Percentiles rank a stretch among this genome's conserved stretches.
These are phyloP conservation scores for Clanis bilineata DNA, from an alignment of 2,888 invertebrate species.

Conservation along the genomic window DNA sequence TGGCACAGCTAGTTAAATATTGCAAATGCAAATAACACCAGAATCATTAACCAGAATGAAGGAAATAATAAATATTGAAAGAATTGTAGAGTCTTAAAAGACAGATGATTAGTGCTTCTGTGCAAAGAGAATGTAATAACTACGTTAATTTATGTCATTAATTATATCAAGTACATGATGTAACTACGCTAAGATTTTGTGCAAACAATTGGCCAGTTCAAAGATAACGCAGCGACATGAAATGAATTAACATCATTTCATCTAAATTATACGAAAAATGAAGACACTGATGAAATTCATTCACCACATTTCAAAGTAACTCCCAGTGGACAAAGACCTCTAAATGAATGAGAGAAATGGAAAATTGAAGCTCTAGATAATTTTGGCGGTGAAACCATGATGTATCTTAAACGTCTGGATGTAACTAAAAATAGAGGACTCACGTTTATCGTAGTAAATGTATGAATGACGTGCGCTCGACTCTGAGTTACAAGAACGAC, in stretches of 20 bases:
- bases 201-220: neutral
- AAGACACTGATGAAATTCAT: neutral
- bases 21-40: too few species aligned
- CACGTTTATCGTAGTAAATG: neutral
- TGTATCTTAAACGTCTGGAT: neutral
- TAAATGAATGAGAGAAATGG: neutral
- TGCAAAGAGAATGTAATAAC: too few species aligned
- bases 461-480: neutral
- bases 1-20: too few species aligned
- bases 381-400: neutral
- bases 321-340: neutral
- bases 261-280: neutral
- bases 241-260: neutral
- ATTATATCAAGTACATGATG: slow-evolving; percentile 3
- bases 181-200: neutral
- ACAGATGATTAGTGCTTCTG: too few species aligned
- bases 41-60: too few species aligned
- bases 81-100: too few species aligned
- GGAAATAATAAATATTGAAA: too few species aligned
- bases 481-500: slow-evolving; percentile 26
- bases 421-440: neutral
- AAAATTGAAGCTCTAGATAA: neutral
- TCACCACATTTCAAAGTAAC: neutral
- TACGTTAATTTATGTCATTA: neutral
- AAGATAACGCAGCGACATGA: neutral